A percentile compares a stretch with the other conserved stretches of the same genome.
phyloP scores from a whole-genome alignment of 2,797 vertebrate genomes.

The Salarias fasciatus region DNA sequence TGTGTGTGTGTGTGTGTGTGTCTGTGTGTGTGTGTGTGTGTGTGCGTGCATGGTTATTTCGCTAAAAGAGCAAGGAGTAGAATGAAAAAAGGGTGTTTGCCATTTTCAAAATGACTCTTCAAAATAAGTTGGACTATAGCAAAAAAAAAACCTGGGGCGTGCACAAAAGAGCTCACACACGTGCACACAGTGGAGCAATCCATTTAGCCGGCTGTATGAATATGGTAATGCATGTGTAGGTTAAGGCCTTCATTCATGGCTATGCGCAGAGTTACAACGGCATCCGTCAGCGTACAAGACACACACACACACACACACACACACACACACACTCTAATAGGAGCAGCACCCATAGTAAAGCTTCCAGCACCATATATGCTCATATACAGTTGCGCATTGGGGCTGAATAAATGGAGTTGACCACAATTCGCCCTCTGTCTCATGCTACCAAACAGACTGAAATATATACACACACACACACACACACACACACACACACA shows the following conservation, averaged over 20 bases:
- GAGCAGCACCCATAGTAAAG: constrained; percentile 7
- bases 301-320: constrained; percentile 17
- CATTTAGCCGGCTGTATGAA: constrained; percentile 52
- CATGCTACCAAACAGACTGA: constrained; percentile 55
- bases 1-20: constrained; percentile 16
- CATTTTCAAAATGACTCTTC: constrained; percentile 55
- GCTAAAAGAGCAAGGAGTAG: background rate
- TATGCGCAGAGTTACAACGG: constrained; percentile 52
- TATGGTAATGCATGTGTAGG: constrained; percentile 66
- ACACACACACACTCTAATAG: constrained; percentile 5
- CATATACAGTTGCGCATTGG: constrained; percentile 25
- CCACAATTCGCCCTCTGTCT: constrained; percentile 71
- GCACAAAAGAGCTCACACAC: constrained; percentile 15
- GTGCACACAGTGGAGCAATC: constrained; percentile 40
- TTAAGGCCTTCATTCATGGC: constrained; percentile 66
- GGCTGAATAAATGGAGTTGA: constrained; percentile 73
- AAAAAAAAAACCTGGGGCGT: constrained; percentile 24
- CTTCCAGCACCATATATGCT: constrained; percentile 24
- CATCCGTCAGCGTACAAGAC: constrained; percentile 58
- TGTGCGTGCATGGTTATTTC: too few relatives aligned
- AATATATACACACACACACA: constrained; percentile 44
- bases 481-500: background rate
- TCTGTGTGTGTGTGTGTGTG: too few relatives aligned
- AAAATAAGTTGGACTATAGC: constrained; percentile 41
- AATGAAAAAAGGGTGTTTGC: constrained; percentile 14